Conservation (phyloP, 2,113 vertebrate genomes). For the Vulpes ferrilata region DNA sequence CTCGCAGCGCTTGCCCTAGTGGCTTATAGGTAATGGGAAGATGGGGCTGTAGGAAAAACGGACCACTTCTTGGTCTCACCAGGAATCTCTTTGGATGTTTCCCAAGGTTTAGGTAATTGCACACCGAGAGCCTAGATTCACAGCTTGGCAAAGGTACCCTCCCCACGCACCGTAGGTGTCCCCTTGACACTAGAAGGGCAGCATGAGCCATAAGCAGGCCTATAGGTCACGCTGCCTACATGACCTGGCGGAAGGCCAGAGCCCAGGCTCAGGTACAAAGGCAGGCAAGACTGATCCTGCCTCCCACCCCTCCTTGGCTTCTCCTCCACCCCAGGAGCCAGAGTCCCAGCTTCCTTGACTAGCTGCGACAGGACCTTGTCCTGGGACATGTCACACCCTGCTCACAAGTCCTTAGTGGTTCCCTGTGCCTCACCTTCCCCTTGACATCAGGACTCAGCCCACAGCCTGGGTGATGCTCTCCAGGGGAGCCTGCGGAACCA, state of each 20-base stretch:
- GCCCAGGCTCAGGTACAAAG: not conserved
- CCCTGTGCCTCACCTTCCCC: not conserved
- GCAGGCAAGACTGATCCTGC: not conserved
- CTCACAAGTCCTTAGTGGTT: not conserved
- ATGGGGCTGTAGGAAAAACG: not conserved
- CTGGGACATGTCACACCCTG: not conserved
- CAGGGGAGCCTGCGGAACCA: not conserved
- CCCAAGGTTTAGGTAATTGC: not conserved
- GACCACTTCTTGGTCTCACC: not conserved
- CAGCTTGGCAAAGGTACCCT: not conserved
- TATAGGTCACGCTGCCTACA: fast-evolving
- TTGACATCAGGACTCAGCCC: not conserved
- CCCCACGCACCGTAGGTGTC: not conserved
- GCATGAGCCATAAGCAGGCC: not conserved
- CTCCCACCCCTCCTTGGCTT: not conserved
- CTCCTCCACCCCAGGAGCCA: not conserved
- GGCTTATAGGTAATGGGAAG: not conserved
- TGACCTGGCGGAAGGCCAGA: not conserved
- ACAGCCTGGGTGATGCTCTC: fast-evolving
- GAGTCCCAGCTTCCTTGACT: not conserved
- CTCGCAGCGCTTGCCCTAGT: not conserved
- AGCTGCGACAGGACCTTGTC: not conserved
- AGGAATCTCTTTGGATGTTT: not conserved
- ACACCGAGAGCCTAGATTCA: not conserved
- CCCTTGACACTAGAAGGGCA: not conserved